A percentile compares a stretch with the other conserved stretches of the same genome.
Conservation (phyloP, 2,888 invertebrate species). For the Mechanitis mazaeus region DNA sequence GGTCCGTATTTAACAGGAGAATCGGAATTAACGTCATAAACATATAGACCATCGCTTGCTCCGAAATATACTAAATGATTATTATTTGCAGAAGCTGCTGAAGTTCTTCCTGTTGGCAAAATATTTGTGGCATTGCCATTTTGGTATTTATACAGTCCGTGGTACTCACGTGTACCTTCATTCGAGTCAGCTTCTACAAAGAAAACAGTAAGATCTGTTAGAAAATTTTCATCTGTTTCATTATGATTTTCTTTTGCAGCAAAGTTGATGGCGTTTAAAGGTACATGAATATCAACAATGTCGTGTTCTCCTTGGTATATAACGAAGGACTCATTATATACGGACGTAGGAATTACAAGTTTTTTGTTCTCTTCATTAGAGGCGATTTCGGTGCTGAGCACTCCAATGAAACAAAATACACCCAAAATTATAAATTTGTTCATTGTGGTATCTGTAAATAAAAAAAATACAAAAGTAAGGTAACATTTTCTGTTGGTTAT, state of each 20-base stretch:
- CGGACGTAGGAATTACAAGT: conserved; percentile 22
- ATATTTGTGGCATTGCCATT: conserved; percentile 36
- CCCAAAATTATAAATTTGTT: conserved; percentile 20
- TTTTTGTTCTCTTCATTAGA: conserved; percentile 20
- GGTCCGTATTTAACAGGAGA: conserved; percentile 34
- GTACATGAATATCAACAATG: conserved; percentile 32
- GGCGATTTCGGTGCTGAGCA: conserved; percentile 26
- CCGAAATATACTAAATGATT: conserved; percentile 42
- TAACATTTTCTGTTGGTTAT: not conserved
- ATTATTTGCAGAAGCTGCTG: conserved; percentile 37
- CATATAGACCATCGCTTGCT: conserved; percentile 49
- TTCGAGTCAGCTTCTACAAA: conserved; percentile 35
- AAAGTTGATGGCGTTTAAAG: conserved; percentile 32
- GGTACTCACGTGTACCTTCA: conserved; percentile 23
- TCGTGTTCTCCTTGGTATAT: conserved; percentile 31
- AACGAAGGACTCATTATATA: conserved; percentile 19
- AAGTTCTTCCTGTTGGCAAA: conserved; percentile 43
- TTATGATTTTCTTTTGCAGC: conserved; percentile 16
- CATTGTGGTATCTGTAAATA: conserved; percentile 26
- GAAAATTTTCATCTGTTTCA: conserved; percentile 18
- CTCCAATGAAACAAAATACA: conserved; percentile 29
- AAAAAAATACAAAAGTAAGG: not conserved
- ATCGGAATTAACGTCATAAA: conserved; percentile 33
- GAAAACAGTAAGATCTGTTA: conserved; percentile 24
- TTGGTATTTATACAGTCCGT: conserved; percentile 41